Percentiles rank a stretch among this genome's conserved stretches.
phyloP scores from a whole-genome alignment of 2,888 invertebrate species.

The Eueremaeus valkanovi region DNA sequence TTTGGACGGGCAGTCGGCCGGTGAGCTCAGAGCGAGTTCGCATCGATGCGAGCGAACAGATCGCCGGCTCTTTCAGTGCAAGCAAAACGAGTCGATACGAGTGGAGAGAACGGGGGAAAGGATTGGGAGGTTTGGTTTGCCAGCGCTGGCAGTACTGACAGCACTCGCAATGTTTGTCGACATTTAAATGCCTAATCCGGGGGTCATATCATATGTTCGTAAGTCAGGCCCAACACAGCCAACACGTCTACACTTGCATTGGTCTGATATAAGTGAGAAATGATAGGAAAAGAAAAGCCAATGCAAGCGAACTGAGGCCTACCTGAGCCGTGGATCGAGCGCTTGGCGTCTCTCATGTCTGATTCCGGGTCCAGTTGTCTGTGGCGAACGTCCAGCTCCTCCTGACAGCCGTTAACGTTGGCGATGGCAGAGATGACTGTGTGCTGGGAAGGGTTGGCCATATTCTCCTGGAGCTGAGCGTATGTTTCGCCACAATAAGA shows the following conservation, averaged over 20 bases:
- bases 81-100: background rate
- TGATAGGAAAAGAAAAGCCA: too few relatives aligned
- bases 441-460: background rate
- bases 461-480: constrained; percentile 6
- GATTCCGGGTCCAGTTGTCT: constrained; percentile 41
- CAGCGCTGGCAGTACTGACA: too few relatives aligned
- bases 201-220: constrained; percentile 21
- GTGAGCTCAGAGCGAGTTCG: background rate
- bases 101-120: background rate
- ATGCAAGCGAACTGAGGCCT: background rate
- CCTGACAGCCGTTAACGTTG: background rate
- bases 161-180: too few relatives aligned
- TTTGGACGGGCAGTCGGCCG: background rate
- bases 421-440: background rate
- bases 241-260: constrained; percentile 18
- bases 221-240: background rate
- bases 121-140: too few relatives aligned
- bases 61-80: constrained; percentile 21
- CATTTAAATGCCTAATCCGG: background rate
- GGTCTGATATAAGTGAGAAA: background rate
- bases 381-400: constrained; percentile 44
- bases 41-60: background rate
- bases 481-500: constrained; percentile 36
- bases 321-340: constrained; percentile 44
- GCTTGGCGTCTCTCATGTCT: constrained; percentile 42